phyloP scores from a whole-genome alignment of 2,888 invertebrate genomes.

The Drosophila anomelani region DNA sequence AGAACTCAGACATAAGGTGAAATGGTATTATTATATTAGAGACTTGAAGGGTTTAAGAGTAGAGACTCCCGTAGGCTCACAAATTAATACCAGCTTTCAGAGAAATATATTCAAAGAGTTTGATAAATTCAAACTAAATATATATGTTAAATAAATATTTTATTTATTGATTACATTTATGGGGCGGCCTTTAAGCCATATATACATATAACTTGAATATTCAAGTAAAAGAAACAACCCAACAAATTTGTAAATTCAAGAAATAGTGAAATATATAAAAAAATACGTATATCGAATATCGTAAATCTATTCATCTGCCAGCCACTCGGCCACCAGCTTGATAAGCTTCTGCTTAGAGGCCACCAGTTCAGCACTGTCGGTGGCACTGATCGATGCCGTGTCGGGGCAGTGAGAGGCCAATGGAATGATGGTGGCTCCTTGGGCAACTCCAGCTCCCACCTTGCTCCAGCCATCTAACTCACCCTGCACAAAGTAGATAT shows the following conservation, averaged over 20 bases:
- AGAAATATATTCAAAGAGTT: too few species aligned
- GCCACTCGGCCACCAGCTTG: slow-evolving; percentile 69
- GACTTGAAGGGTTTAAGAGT: background rate
- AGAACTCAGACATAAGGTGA: background rate
- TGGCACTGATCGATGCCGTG: slow-evolving; percentile 66
- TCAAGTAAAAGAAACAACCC: background rate
- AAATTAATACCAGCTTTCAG: too few species aligned
- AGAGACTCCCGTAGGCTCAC: background rate
- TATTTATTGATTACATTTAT: slow-evolving; percentile 12
- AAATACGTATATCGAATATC: background rate
- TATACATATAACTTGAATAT: background rate
- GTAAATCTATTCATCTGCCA: slow-evolving; percentile 36
- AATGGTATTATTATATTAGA: background rate
- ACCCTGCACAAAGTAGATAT: slow-evolving; percentile 86
- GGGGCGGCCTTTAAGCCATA: background rate
- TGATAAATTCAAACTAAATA: background rate
- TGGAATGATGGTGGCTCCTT: slow-evolving; percentile 73
- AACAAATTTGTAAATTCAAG: background rate
- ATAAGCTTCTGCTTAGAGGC: slow-evolving; percentile 65
- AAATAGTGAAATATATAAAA: background rate
- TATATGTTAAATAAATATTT: background rate
- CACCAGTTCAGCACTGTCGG: slow-evolving; percentile 65
- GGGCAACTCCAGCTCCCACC: slow-evolving; percentile 81
- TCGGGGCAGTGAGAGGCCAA: slow-evolving; percentile 77
- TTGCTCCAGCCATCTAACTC: slow-evolving; percentile 86